A percentile compares a stretch with the other conserved stretches of the same genome.
Evolutionary conservation across 2,888 invertebrate genomes (phyloP).

Genomic region (Adelphocoris suturalis): DNA sequence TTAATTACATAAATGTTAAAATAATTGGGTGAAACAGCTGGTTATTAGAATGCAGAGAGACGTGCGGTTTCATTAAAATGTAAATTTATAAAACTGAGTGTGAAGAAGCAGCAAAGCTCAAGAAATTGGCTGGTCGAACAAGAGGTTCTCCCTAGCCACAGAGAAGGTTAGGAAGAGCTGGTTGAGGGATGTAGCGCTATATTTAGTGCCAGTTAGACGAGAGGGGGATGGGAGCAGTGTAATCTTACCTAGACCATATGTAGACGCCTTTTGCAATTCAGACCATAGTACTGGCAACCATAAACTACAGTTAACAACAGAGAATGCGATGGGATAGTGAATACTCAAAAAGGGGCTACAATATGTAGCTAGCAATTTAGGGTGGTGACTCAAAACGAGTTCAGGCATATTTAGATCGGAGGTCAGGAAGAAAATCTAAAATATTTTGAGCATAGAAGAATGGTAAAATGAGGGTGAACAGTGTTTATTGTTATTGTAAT

Average conservation of each 20-base stretch:
- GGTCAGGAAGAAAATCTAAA: background rate
- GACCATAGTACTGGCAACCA: conserved; percentile 36
- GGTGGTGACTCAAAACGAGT: background rate
- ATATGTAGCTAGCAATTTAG: background rate
- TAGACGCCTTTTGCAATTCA: conserved; percentile 51
- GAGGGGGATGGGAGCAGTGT: conserved; percentile 55
- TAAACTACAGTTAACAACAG: background rate
- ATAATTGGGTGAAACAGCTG: no score
- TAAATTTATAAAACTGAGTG: background rate
- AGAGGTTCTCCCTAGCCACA: conserved; percentile 37
- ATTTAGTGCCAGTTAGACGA: conserved; percentile 22
- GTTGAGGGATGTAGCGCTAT: conserved; percentile 47
- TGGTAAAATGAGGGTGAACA: no score
- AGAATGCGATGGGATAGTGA: background rate
- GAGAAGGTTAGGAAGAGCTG: conserved; percentile 48
- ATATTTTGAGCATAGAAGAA: background rate
- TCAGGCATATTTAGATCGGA: conserved; percentile 8
- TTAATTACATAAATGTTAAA: no score
- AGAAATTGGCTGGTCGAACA: conserved; percentile 13
- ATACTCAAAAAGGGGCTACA: background rate
- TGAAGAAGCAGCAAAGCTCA: conserved; percentile 1
- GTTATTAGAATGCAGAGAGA: no score
- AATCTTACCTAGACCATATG: conserved; percentile 67
- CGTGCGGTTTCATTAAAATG: no score
- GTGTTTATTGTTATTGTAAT: no score